Evolutionary conservation across 2,797 vertebrate species (phyloP).

Genomic region (Macropus fuliginosus): DNA sequence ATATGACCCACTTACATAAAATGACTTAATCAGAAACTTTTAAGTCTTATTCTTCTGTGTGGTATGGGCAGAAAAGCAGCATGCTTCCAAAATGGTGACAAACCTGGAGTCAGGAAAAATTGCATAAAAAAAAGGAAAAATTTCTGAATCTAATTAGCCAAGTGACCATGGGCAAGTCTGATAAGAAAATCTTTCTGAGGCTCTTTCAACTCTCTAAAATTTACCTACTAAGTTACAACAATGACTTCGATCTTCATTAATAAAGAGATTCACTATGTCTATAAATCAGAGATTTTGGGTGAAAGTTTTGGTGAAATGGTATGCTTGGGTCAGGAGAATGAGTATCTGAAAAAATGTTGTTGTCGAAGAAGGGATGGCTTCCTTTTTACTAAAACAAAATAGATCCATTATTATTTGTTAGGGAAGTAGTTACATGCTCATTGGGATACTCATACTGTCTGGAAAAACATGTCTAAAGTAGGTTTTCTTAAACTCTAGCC

Average conservation of each 20-base stretch:
- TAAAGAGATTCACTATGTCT: background rate
- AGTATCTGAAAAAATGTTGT: background rate
- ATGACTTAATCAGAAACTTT: background rate
- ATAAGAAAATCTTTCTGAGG: background rate
- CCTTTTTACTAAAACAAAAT: background rate
- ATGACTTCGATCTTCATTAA: too few species aligned
- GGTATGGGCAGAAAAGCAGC: background rate
- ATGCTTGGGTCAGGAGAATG: background rate
- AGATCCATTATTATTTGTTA: background rate
- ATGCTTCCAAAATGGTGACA: background rate
- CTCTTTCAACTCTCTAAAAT: background rate
- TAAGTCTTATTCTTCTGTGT: background rate
- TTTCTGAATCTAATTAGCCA: background rate
- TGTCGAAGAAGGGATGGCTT: background rate
- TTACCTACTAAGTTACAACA: background rate
- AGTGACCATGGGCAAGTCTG: background rate
- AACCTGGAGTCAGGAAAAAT: background rate
- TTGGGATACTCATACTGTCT: background rate
- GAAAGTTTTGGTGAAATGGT: background rate
- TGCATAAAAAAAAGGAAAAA: background rate
- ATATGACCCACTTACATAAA: background rate
- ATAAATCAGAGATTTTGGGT: background rate
- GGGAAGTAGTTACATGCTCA: background rate
- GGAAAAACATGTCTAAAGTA: background rate
- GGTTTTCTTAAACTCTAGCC: background rate